These are phyloP conservation scores for Drosophila parthenogenetica DNA, from an alignment of 2,888 invertebrate genomes.

Conservation along the genomic window DNA sequence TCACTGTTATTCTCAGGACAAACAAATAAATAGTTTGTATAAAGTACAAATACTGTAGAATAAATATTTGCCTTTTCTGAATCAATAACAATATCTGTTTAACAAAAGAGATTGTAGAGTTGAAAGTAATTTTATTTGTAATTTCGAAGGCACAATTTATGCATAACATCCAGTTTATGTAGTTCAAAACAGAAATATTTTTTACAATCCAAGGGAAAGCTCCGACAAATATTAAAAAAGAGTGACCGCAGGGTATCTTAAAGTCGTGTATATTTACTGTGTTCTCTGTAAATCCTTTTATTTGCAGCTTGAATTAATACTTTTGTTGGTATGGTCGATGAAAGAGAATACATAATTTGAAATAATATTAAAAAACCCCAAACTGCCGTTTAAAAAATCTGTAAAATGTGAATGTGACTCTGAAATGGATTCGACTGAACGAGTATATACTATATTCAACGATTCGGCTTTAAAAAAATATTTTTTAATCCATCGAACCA, in stretches of 20 bases:
- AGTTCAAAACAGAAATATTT: no score
- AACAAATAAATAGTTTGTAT: background rate
- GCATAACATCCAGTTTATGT: no score
- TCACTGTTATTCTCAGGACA: conserved; percentile 1
- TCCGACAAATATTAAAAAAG: no score
- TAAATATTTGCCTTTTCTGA: no score
- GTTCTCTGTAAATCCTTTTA: background rate
- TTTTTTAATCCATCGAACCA: background rate
- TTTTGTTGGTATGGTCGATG: conserved; percentile 17
- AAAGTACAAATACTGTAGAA: no score
- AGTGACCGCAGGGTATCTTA: background rate
- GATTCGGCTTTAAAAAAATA: conserved; percentile 4
- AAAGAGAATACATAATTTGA: conserved; percentile 63
- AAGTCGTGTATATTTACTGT: background rate
- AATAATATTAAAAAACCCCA: conserved; percentile 15
- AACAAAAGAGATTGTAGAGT: background rate
- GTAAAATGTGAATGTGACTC: conserved; percentile 10
- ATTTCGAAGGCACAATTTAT: no score
- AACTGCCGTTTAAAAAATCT: conserved; percentile 22
- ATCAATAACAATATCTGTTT: background rate
- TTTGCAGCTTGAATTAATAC: conserved; percentile 7
- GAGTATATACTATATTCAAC: conserved; percentile 20
- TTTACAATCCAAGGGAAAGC: no score
- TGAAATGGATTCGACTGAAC: background rate
- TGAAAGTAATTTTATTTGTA: no score